Base-by-base conservation (phyloP, 53 echinoderm and acorn worm genomes). In the Echinarachnius parma region DNA sequence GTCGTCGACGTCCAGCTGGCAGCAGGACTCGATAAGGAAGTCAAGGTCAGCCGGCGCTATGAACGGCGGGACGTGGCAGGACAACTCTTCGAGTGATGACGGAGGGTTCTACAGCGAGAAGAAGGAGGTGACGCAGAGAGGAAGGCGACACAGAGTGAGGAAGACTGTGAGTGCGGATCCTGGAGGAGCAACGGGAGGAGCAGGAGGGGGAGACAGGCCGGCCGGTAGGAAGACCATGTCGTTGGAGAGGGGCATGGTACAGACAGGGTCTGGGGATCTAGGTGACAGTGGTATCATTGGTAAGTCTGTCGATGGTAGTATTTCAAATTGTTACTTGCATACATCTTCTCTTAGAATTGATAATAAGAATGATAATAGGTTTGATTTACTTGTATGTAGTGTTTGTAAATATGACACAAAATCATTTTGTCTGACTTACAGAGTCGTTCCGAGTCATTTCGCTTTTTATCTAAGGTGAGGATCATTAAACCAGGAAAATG, bases 61-160 rank as follows among this genome's bases (percentile, higher is more conserved):
- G 7, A 26, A 28, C 28, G 25, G 28, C 28, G 24, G 25, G 8
- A 16, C 22, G 74, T 64, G 81, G 56, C 75, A 66, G 11, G 76
- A 76, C 26, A 74, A 86, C 35, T 86, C 86, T 1, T 86, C 86
- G 15, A 86, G 86, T 60, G 86, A 86, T 52, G 86, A 86, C 49
- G 72, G 80, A 21, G 81, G 81, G 23, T 79, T 80, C 26, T 56
- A 54, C 36, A 77, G 60, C 24, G 71, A 77, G 28, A 60, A 71
- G 35, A 60, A 27, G 61, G 53, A 80, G 39, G 24, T 22, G 34
- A 25, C 28, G 29, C 69, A 30, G 33, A 62, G 46, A 58, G 36
- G 23, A 30, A 31, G 74, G 21, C 55, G 30, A 26, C 74, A 72
- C 37, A 34, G 44, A 24, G 74, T 57, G n/a, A 72, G 28, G 57